These are phyloP conservation scores for Latrodectus elegans DNA, from an alignment of 2,888 invertebrate genomes.

Conservation along the genomic window DNA sequence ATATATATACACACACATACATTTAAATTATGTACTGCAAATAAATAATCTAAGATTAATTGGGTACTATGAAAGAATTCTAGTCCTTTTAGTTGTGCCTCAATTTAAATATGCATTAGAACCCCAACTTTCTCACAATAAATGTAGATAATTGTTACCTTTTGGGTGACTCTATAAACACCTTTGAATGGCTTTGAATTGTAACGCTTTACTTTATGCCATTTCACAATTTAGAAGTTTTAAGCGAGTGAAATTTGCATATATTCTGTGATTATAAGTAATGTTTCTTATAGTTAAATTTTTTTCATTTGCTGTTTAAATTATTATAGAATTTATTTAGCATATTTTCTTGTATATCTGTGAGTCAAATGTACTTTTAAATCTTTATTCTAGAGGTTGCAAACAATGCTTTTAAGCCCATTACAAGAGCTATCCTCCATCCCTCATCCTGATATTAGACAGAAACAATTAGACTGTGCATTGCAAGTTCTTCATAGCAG, in stretches of 20 bases:
- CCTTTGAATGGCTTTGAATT: too few relatives aligned
- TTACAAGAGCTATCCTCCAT: constrained; percentile 92
- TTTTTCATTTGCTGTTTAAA: background rate
- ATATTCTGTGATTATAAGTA: background rate
- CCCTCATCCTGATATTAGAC: constrained; percentile 93
- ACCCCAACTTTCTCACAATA: too few relatives aligned
- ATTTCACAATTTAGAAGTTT: background rate
- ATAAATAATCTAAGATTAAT: too few relatives aligned
- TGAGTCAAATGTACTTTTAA: background rate
- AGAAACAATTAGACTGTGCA: constrained; percentile 94
- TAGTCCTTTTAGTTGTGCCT: too few relatives aligned
- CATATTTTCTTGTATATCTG: background rate
- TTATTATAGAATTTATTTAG: background rate
- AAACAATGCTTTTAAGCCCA: constrained; percentile 89
- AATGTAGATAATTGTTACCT: too few relatives aligned
- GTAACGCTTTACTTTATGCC: too few relatives aligned
- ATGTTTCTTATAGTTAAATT: background rate
- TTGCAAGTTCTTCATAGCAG: constrained; percentile 93
- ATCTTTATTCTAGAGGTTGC: constrained; percentile 80
- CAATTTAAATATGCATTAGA: too few relatives aligned
- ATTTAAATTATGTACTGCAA: too few relatives aligned
- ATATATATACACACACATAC: too few relatives aligned
- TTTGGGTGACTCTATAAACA: too few relatives aligned
- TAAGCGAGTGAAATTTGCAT: background rate
- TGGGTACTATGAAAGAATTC: too few relatives aligned